Base-by-base conservation (phyloP, 2,113 vertebrate genomes). In the Psilopogon haemacephalus region DNA sequence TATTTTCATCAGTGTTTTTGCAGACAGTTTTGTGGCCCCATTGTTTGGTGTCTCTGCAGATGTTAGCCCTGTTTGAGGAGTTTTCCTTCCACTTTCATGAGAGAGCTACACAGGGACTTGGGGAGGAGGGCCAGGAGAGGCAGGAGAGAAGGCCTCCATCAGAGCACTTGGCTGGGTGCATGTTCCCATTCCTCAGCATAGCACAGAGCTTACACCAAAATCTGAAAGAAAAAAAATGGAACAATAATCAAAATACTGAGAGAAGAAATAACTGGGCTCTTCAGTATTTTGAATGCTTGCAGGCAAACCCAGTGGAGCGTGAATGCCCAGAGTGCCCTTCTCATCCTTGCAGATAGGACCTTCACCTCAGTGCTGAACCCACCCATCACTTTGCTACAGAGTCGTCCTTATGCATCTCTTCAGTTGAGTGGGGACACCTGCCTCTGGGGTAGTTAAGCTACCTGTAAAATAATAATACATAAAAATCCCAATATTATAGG, bases 331-430 rank as follows among this genome's bases (percentile, higher is more conserved):
- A 72, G 62, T 5, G 0, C 6, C 63, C 15, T 9, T 48, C 69
- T 72, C 18, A 54, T 63, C 52, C 52, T 63, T 55, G 21, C 48
- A 52, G 56, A 37, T 33, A 62, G 33, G 78, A 75, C 55, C 59
- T 56, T 82, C 62, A 40, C 63, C 40, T 58, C 2, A 1, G 15
- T 55, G 12, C 79, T 20, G 23, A 70, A 80, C 27, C 33, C 1
- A 3, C 56, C 37, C 8, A 1, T 44, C 20, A 19, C 19, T 55
- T 68, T 0, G 0, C 37, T 42, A 8, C 1, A 0, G 33, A 7
- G 37, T 15, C 65, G 37, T 16, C 69, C 12, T 0, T 6, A 27
- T 32, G 40, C 3, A 1, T 76, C 52, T 55, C 72, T 72, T 88
- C 27, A 4, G 18, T n/a, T 35, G 24, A 38, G 27, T 13, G 63